Evolutionary conservation across 2,888 invertebrate genomes (phyloP), one percentile per base, ranked within the genome.

Genomic region (Heliconius charithonia): DNA sequence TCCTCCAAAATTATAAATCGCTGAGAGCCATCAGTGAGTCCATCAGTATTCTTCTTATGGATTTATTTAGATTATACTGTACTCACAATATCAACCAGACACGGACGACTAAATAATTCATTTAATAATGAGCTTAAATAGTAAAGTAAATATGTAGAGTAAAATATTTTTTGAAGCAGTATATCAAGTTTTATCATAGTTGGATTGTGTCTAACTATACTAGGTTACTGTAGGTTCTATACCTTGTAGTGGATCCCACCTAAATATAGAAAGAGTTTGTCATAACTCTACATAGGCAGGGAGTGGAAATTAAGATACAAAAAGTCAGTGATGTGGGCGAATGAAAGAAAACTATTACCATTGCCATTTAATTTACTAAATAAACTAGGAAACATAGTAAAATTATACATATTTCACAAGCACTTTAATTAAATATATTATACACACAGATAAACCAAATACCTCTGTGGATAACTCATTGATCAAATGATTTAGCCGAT

Each of bases 401-500:
- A 19, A 19, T 37, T 37, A 37, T 19, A 51, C 6, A 32, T 32
- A 32, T 0, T 32, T 7, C 0, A 51, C 51, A 51, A 51, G 22
- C 19, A 51, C 22, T 51, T 19, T 51, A 51, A 51, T 51, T 51
- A 51, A 51, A 51, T n/a, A n/a, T 59, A 10, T n/a, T n/a, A n/a
- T 59, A 19, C 4, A 19, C 1, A 19, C 0, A 22, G 2, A 13
- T 16, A 37, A 45, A 27, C 13, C 6, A 62, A 41, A 73, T 89
- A 88, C n/a, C 41, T 90, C 90, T 90, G 91, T 91, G 90, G 91
- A 90, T 91, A 90, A 90, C 90, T 90, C 86, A 45, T 70, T 70
- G 70, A 91, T 93, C 93, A 94, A 94, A 94, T 92, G 92, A 90
- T 92, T 90, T 90, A 81, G 86, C 90, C 91, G 92, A 93, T 94